Base-by-base conservation (phyloP, 1,140 invertebrate genomes). In the Zaprionus nigranus region DNA sequence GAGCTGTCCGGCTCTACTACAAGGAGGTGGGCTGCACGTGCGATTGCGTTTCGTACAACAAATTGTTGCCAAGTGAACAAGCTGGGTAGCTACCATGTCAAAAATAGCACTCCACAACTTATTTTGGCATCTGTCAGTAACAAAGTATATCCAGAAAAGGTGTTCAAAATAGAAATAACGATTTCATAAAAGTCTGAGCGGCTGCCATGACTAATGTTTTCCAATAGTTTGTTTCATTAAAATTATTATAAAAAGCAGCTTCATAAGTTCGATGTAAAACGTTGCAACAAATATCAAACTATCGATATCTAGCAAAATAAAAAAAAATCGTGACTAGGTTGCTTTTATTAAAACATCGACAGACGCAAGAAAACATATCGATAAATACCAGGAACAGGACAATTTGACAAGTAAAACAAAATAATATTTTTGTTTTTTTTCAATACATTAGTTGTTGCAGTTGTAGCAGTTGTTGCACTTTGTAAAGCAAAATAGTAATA, bases 41-140 rank as follows among this genome's bases (percentile, higher is more conserved):
- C 38, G 63, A 56, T 17, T 46, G 51, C 51, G 69, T 34, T 64
- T 30, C 69, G 38, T 70, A 71, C 57, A 82, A 75, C 79, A 86
- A 86, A 81, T 81, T 84, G 78, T 69, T 74, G 65, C 73, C 77
- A 82, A 86, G 69, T 72, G 49, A 74, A 68, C 46, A 38, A 28
- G 24, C 24, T 28, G 77, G 61, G 64, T 61, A 77, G 70, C 77
- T 84, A 69, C 68, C 71, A 67, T 79, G 75, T 71, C 69, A 71
- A 78, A 60, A 81, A 83, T 79, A 63, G 38, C 68, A 76, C 81
- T 81, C 74, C 62, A 79, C 53, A 84, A 84, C 63, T 67, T 66
- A 70, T 56, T 63, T 62, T 69, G 76, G 54, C 51, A 20, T 40
- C 30, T 56, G 51, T 12, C 58, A 60, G 46, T 36, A 60, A 72